Percentiles rank a stretch among this genome's conserved stretches.
Evolutionary conservation across 2,888 invertebrate genomes (phyloP).

Genomic region (Drosophila planitibia): DNA sequence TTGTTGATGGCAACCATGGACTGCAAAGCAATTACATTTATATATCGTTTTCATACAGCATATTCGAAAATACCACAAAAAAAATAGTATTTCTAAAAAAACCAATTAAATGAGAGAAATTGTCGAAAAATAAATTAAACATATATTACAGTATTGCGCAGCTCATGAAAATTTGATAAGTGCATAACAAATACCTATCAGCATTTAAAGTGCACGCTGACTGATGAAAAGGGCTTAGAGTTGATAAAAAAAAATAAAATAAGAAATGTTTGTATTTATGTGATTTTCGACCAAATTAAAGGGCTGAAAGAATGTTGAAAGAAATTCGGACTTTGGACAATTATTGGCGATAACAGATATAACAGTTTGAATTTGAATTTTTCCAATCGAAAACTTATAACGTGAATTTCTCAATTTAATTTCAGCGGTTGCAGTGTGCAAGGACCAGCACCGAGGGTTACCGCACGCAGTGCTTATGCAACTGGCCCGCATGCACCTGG

Average conservation of each 20-base stretch:
- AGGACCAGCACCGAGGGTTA: not conserved
- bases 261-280: not conserved
- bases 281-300: not conserved
- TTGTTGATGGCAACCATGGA: constrained; percentile 16
- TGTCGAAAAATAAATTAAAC: constrained; percentile 8
- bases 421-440: constrained; percentile 21
- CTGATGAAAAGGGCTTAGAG: constrained; percentile 1
- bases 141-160: not conserved
- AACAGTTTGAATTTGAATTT: not conserved
- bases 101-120: constrained; percentile 17
- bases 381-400: not conserved
- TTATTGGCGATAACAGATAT: too few relatives aligned
- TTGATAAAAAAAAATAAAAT: not conserved
- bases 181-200: constrained; percentile 35
- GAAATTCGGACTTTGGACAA: not conserved
- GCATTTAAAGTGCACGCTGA: constrained; percentile 13
- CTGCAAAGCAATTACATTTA: constrained; percentile 36
- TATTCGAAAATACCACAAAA: not conserved
- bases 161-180: constrained; percentile 22
- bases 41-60: constrained; percentile 14
- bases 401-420: not conserved
- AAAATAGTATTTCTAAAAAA: constrained; percentile 12
- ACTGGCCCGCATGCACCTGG: constrained; percentile 39
- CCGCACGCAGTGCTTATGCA: constrained; percentile 37
- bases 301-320: not conserved